Evolutionary conservation across 2,113 vertebrate genomes (phyloP).

Genomic region (Gymnobelideus leadbeateri): DNA sequence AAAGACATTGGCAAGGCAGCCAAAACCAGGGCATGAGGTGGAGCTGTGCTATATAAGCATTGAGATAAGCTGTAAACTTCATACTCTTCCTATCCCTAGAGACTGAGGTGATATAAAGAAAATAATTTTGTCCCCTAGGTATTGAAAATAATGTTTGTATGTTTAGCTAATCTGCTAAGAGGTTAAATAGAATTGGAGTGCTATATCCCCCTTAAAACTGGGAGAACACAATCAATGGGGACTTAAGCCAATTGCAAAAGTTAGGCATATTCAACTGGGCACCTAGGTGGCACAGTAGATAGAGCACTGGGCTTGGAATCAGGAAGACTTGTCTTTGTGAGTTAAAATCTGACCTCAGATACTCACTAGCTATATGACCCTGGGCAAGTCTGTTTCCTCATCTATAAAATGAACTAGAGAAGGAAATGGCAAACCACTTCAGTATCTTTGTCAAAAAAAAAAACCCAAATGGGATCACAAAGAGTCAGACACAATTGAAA

Average conservation of each 20-base stretch:
- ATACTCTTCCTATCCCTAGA: neutral
- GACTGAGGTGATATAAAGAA: neutral
- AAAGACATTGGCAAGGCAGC: neutral
- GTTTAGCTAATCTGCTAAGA: neutral
- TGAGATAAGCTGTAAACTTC: neutral
- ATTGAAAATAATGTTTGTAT: neutral
- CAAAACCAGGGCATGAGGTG: neutral
- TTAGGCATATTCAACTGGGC: neutral
- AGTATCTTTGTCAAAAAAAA: neutral
- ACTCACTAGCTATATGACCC: neutral
- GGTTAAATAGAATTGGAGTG: neutral
- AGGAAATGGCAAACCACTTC: neutral
- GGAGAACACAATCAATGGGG: neutral
- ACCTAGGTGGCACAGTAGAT: neutral
- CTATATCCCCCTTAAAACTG: neutral
- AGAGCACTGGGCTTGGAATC: neutral
- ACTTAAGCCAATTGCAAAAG: neutral
- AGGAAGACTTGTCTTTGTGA: neutral
- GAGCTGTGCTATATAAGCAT: neutral
- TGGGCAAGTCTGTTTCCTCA: neutral
- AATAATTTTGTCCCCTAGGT: neutral
- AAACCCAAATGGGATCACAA: neutral
- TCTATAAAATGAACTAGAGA: too few species aligned
- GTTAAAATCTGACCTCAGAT: neutral
- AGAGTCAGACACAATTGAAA: neutral